Evolutionary conservation across 2,888 invertebrate species (phyloP).

Genomic region (Cosmorhoe ocellata): DNA sequence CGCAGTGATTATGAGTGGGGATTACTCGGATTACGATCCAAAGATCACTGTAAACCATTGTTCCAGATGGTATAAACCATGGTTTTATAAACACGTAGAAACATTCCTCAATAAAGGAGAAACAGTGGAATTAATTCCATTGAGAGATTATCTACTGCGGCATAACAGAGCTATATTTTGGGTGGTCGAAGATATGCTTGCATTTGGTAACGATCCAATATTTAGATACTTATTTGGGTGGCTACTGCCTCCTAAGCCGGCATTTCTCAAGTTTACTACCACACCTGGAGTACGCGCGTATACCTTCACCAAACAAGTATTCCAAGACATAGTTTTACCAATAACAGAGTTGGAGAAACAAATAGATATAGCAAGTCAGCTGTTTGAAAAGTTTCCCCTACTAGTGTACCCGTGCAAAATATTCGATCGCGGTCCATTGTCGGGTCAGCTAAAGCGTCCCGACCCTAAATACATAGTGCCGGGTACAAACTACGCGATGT

Average conservation of each 20-base stretch:
- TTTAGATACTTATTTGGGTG: constrained; percentile 85
- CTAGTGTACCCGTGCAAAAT: constrained; percentile 87
- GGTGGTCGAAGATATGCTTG: constrained; percentile 88
- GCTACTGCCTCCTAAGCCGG: constrained; percentile 87
- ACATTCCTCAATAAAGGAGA: constrained; percentile 78
- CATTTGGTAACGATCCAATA: constrained; percentile 85
- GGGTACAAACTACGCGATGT: constrained; percentile 86
- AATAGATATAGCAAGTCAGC: constrained; percentile 80
- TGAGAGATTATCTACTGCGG: constrained; percentile 84
- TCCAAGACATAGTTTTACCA: constrained; percentile 87
- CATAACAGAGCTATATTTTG: constrained; percentile 88
- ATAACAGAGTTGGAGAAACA: constrained; percentile 85
- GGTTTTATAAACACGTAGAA: constrained; percentile 87
- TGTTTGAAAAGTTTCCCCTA: constrained; percentile 86
- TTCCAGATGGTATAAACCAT: constrained; percentile 86
- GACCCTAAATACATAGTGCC: constrained; percentile 82
- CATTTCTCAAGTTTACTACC: constrained; percentile 87
- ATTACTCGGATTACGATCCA: constrained; percentile 83
- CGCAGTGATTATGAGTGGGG: constrained; percentile 86
- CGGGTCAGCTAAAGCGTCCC: constrained; percentile 83
- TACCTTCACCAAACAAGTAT: constrained; percentile 87
- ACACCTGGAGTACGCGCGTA: constrained; percentile 86
- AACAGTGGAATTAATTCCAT: constrained; percentile 83
- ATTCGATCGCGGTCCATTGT: constrained; percentile 83
- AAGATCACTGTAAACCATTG: constrained; percentile 79